phyloP scores from a whole-genome alignment of 2,888 invertebrate genomes.

The Andrena praecox region DNA sequence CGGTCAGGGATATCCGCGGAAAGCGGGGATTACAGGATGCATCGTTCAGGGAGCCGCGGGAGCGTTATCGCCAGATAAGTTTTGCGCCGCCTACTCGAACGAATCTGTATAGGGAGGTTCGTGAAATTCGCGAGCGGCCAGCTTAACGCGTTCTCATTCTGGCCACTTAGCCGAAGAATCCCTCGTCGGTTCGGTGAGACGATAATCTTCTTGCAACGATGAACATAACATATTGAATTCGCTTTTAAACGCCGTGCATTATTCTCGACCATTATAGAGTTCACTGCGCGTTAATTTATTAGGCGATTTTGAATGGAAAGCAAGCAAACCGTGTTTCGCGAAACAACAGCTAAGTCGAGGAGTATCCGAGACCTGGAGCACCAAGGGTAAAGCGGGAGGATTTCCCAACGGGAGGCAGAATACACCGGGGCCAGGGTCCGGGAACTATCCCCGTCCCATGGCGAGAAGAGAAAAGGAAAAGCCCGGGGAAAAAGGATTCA shows the following conservation, averaged over 20 bases:
- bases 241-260: too few species aligned
- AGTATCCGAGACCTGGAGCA: neutral
- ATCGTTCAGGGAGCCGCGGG: slow-evolving; percentile 68
- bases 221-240: neutral
- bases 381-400: too few species aligned
- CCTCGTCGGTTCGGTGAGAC: neutral
- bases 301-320: neutral
- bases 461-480: slow-evolving; percentile 31
- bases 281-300: neutral
- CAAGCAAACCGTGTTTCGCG: neutral
- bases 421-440: neutral
- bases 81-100: slow-evolving; percentile 29
- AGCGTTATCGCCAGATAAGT: slow-evolving; percentile 67
- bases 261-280: too few species aligned
- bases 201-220: neutral
- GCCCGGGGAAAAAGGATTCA: slow-evolving; percentile 71
- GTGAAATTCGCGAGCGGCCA: neutral
- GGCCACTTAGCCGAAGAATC: neutral
- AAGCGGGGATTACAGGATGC: slow-evolving; percentile 74
- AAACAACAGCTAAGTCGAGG: neutral
- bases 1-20: slow-evolving; percentile 72
- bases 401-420: slow-evolving; percentile 13
- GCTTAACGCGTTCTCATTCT: neutral
- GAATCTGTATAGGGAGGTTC: neutral
- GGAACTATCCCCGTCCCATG: slow-evolving; percentile 6